Evolutionary conservation across 1,140 invertebrate species (phyloP), one percentile per base, ranked within the genome.

Genomic region (Monomorium pharaonis): DNA sequence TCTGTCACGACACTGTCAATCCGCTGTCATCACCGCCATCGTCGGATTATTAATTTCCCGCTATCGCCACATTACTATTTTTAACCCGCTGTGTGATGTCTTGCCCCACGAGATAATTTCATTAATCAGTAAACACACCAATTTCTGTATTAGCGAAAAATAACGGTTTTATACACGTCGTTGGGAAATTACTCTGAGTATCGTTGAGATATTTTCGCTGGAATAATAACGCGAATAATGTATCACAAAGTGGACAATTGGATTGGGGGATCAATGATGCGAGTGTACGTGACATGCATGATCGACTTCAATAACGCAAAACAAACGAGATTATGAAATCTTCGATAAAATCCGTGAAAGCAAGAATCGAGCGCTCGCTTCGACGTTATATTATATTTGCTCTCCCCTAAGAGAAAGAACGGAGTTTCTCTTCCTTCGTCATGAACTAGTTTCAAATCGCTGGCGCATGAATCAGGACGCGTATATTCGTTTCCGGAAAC

Each of bases 401-500:
- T 44, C 72, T 84, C 33, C n/a, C n/a, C 16, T 49, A 77, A 84
- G 56, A 77, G 44, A 84, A 84, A 84, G 81, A 77, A 77, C 70
- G 10, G n/a, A 77, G 81, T 63, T 77, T 72, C 72, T 49, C 21
- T 33, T 65, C 42, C 63, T 21, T 65, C 81, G 44, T 27, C 56
- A 75, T 77, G 72, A 84, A 77, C 81, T 74, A 84, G 81, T 84
- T 84, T 84, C 74, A 47, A 84, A 65, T 84, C 81, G 58, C 72
- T 75, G 58, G 81, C 74, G 72, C 72, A 84, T 84, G 81, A 76
- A 84, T 84, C 81, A 84, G 81, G 16, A 77, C 81, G 72, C 81
- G 81, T 77, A 83, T 83, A 83, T 84, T 77, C 81, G 81, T 84
- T 77, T 77, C 74, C 72, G 56, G 81, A 77, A 77, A 84, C 30